Evolutionary conservation across 2,797 vertebrate species (phyloP).

Genomic region (Gymnodraco acuticeps): DNA sequence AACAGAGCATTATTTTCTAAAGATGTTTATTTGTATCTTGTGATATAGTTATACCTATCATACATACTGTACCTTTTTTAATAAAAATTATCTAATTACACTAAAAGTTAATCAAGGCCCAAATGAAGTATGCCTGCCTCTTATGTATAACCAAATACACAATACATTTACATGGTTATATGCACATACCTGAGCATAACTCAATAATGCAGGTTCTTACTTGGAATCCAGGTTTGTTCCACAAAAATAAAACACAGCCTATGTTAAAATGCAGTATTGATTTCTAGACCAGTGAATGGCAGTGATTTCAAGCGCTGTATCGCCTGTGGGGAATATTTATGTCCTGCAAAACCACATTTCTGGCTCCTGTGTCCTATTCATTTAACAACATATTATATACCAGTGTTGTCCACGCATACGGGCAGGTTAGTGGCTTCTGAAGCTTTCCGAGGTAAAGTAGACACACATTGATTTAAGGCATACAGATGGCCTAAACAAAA

Average conservation of each 20-base stretch:
- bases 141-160: conserved; percentile 84
- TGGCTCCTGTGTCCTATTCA: conserved; percentile 40
- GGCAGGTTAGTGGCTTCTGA: conserved; percentile 59
- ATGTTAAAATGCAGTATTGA: conserved; percentile 63
- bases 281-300: conserved; percentile 62
- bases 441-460: conserved; percentile 68
- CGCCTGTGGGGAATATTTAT: conserved; percentile 45
- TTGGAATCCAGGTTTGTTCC: conserved; percentile 79
- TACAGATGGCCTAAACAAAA: conserved; percentile 71
- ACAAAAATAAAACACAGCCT: conserved; percentile 69
- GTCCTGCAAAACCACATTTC: conserved; percentile 59
- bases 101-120: conserved; percentile 79
- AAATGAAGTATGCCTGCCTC: conserved; percentile 78
- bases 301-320: conserved; percentile 61
- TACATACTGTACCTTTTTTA: conserved; percentile 78
- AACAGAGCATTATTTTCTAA: conserved; percentile 72
- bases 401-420: conserved; percentile 48
- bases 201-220: conserved; percentile 84
- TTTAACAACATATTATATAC: conserved; percentile 50
- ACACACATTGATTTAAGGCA: conserved; percentile 82
- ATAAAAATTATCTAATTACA: conserved; percentile 84
- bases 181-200: conserved; percentile 94
- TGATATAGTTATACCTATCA: conserved; percentile 75
- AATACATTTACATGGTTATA: conserved; percentile 86
- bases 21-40: conserved; percentile 83